Evolutionary conservation across 2,113 vertebrate genomes (phyloP).

Genomic region (Python bivittatus): DNA sequence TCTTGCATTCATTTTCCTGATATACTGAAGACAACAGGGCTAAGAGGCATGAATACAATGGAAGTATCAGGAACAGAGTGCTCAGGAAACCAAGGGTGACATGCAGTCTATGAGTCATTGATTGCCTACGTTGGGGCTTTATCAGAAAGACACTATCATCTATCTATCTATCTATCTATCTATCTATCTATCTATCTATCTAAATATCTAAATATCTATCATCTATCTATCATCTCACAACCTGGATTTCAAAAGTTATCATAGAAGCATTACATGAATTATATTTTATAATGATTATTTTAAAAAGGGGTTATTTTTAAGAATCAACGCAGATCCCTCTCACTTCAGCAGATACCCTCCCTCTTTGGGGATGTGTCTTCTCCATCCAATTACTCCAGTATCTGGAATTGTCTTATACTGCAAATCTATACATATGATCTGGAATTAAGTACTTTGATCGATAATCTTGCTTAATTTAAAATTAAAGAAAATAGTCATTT

Average conservation of each 20-base stretch:
- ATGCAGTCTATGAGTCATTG: not conserved
- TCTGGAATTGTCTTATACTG: constrained; percentile 35
- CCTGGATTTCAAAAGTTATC: constrained; percentile 52
- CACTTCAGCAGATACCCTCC: constrained; percentile 47
- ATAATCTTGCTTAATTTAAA: not conserved
- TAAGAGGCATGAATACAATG: not conserved
- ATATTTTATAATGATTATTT: constrained; percentile 56
- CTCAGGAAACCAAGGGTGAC: not conserved
- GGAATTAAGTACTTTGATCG: not conserved
- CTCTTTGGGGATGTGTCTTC: constrained; percentile 26
- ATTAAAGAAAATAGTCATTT: not conserved
- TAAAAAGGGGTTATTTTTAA: constrained; percentile 62
- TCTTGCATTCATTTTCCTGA: not conserved
- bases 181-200: too few relatives aligned
- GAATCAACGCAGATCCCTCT: not conserved
- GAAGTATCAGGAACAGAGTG: not conserved
- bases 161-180: not conserved
- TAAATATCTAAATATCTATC: too few relatives aligned
- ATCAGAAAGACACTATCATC: not conserved
- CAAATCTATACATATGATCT: not conserved
- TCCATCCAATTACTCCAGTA: constrained; percentile 36
- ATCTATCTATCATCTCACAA: not conserved
- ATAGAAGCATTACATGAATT: constrained; percentile 51
- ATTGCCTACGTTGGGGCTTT: not conserved
- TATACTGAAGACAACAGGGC: not conserved